Evolutionary conservation across 2,797 vertebrate species (phyloP), one percentile per base, ranked within the genome.

Genomic region (Petrocephalus schoutedeni): DNA sequence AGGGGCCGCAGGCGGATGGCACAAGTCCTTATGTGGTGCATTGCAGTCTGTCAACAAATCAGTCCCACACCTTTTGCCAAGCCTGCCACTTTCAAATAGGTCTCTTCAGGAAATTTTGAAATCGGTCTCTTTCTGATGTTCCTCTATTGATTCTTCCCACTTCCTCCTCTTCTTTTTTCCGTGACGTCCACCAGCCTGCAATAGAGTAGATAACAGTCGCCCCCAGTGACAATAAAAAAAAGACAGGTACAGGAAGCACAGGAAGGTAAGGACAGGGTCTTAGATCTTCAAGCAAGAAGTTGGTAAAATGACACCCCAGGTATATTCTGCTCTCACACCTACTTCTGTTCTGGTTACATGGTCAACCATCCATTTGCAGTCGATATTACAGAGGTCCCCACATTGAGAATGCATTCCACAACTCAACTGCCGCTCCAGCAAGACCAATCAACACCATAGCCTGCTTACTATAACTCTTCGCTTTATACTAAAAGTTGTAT

Each of bases 11-110:
- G 95, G 84, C 97, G 97, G 92, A 95, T 94, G 54, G 95, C 97
- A 96, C 98, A 99, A 99, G 98, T 99, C 98, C 98, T 97, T 98
- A 99, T 97, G 90, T 97, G 96, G 95, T 98, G 97, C 98, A 99
- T 99, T 4, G 90, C 89, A 93, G 93, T 95, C 92, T 91, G 93
- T 91, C 90, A 90, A 85, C 88, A 64, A 57, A 21, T 87, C 51
- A 90, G 92, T 51, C 23, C 54, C 28, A 89, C 32, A 86, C 92
- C 80, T 90, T 93, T 89, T 92, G 3, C 92, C 3, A 88, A 92
- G 83, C 71, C 56, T 64, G 87, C 59, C 3, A 94, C 95, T 92
- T 94, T 94, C 92, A 96, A 28, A 28, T 2, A 32, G 9, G 82
- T 32, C 82, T 51, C 23, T 67, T 67, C 23, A 32, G 28, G 61